Percentiles rank a stretch among this genome's conserved stretches.
These are phyloP conservation scores for Archivesica marissinica DNA, from an alignment of 1,140 invertebrate species.

Conservation along the genomic window DNA sequence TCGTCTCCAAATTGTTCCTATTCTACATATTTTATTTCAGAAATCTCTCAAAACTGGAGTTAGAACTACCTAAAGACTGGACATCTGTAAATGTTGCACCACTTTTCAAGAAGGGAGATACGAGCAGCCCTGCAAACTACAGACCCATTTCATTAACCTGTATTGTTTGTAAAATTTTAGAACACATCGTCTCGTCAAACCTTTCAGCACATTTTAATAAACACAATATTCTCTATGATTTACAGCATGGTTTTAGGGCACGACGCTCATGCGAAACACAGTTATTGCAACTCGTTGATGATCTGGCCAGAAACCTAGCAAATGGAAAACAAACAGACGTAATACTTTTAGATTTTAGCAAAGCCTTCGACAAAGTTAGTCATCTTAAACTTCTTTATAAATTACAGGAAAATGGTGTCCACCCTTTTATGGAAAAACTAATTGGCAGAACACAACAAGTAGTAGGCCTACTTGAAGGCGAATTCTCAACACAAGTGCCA, in stretches of 20 bases:
- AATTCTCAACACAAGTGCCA: too few relatives aligned
- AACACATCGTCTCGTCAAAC: constrained; percentile 32
- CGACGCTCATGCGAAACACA: constrained; percentile 39
- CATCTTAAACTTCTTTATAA: constrained; percentile 55
- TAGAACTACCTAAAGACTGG: not conserved
- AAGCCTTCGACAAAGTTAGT: constrained; percentile 66
- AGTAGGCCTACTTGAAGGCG: too few relatives aligned
- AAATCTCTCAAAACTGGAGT: constrained; percentile 13
- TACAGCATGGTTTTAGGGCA: constrained; percentile 40
- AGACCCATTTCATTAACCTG: constrained; percentile 6
- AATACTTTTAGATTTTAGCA: constrained; percentile 58
- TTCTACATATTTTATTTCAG: not conserved
- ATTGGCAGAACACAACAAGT: too few relatives aligned
- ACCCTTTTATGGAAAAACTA: too few relatives aligned
- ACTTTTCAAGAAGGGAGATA: constrained; percentile 4
- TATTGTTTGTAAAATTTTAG: constrained; percentile 45
- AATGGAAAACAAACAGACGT: not conserved
- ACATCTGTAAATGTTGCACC: constrained; percentile 26
- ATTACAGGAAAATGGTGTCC: constrained; percentile 31
- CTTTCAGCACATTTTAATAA: constrained; percentile 10
- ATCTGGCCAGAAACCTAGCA: not conserved
- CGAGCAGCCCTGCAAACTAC: constrained; percentile 22
- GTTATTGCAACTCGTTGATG: too few relatives aligned
- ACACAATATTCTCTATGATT: constrained; percentile 5
- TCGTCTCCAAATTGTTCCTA: too few relatives aligned